A percentile compares a stretch with the other conserved stretches of the same genome.
phyloP scores from a whole-genome alignment of 2,888 invertebrate species.

The Acanthoscelides obtectus region DNA sequence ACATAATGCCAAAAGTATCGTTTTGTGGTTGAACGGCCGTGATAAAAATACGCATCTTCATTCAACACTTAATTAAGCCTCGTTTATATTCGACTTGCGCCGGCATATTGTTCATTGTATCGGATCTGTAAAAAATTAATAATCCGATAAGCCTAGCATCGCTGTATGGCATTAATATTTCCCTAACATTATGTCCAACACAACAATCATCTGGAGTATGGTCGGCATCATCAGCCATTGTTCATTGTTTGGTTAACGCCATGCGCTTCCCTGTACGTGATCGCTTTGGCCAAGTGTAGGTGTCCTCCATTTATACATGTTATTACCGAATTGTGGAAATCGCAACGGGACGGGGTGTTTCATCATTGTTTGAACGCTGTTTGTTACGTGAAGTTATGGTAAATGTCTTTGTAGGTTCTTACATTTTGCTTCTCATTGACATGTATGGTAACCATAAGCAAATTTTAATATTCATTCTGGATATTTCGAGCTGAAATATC shows the following conservation, averaged over 20 bases:
- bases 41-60: background rate
- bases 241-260: conserved; percentile 12
- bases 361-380: background rate
- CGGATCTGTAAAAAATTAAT: background rate
- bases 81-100: background rate
- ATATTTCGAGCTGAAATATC: too few species aligned
- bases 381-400: background rate
- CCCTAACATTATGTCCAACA: background rate
- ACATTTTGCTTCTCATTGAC: background rate
- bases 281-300: conserved; percentile 2
- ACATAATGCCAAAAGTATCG: too few species aligned
- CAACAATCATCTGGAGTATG: conserved; percentile 9
- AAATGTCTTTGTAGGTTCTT: background rate
- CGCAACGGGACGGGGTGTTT: background rate
- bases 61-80: background rate
- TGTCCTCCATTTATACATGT: background rate
- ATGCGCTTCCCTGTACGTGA: conserved; percentile 16
- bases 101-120: conserved; percentile 1
- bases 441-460: background rate
- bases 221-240: conserved; percentile 10
- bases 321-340: background rate
- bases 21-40: background rate
- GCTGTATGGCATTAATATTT: background rate
- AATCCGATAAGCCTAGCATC: background rate
- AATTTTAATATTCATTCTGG: too few species aligned